These are phyloP conservation scores for Yasuhikotakia modesta DNA, from an alignment of 2,797 vertebrate species.

Conservation along the genomic window DNA sequence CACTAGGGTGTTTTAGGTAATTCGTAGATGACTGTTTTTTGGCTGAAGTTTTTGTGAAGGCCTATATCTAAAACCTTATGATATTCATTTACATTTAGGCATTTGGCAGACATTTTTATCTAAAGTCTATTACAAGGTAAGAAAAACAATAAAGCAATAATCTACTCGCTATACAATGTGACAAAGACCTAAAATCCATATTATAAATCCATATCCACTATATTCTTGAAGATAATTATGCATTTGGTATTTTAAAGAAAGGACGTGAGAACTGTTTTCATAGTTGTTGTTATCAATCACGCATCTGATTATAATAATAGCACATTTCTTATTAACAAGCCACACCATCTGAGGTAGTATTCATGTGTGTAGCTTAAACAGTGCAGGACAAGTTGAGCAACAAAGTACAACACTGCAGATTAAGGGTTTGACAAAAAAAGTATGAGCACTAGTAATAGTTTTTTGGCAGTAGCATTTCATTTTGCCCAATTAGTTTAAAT, in stretches of 20 bases:
- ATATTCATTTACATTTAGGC: too few relatives aligned
- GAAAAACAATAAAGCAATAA: too few relatives aligned
- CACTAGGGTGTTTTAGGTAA: not conserved
- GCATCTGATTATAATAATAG: not conserved
- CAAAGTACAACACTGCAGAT: not conserved
- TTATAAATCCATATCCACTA: too few relatives aligned
- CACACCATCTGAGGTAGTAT: not conserved
- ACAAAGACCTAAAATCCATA: too few relatives aligned
- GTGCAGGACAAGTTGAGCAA: not conserved
- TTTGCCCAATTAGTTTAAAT: conserved; percentile 29
- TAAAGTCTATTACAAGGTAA: too few relatives aligned
- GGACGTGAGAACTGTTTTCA: too few relatives aligned
- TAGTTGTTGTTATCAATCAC: too few relatives aligned
- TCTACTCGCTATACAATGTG: too few relatives aligned
- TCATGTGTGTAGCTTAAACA: not conserved
- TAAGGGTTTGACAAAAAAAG: conserved; percentile 16
- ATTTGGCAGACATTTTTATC: too few relatives aligned
- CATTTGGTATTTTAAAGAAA: too few relatives aligned
- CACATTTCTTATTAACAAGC: not conserved
- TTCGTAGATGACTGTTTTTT: not conserved
- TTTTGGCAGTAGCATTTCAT: conserved; percentile 22
- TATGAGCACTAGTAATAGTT: not conserved
- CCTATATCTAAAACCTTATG: not conserved
- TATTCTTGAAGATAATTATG: too few relatives aligned
- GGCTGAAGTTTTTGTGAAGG: too few relatives aligned